phyloP scores from a whole-genome alignment of 2,797 vertebrate genomes.

The Chelonia mydas region DNA sequence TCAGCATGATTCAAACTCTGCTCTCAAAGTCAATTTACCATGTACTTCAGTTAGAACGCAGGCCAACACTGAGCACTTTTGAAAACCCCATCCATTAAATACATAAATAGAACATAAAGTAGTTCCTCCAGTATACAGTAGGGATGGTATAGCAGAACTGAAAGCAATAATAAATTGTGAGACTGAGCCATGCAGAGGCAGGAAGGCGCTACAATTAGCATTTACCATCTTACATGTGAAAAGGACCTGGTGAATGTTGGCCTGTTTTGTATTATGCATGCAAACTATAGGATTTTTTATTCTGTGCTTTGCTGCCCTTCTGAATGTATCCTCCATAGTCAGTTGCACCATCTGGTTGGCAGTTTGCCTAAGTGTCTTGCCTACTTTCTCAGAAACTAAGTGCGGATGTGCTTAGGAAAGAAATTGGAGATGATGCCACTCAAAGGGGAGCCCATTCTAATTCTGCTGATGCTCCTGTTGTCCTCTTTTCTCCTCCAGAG shows the following conservation, averaged over 20 bases:
- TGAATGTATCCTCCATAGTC: background rate
- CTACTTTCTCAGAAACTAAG: constrained; percentile 48
- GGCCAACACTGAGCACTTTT: background rate
- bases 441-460: background rate
- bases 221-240: background rate
- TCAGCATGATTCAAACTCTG: background rate
- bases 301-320: background rate
- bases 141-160: background rate
- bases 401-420: constrained; percentile 30
- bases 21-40: background rate
- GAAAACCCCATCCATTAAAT: background rate
- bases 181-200: background rate
- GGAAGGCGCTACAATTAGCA: background rate
- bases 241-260: background rate
- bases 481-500: background rate
- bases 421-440: background rate
- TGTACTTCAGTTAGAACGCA: background rate
- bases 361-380: constrained; percentile 49
- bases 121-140: background rate
- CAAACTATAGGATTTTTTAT: constrained; percentile 1
- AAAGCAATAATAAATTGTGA: background rate
- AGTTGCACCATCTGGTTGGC: constrained; percentile 44
- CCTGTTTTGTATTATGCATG: background rate
- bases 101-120: background rate
- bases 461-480: background rate